Evolutionary conservation across 1,140 invertebrate genomes (phyloP), one percentile per base, ranked within the genome.

Genomic region (Orchesella cincta): DNA sequence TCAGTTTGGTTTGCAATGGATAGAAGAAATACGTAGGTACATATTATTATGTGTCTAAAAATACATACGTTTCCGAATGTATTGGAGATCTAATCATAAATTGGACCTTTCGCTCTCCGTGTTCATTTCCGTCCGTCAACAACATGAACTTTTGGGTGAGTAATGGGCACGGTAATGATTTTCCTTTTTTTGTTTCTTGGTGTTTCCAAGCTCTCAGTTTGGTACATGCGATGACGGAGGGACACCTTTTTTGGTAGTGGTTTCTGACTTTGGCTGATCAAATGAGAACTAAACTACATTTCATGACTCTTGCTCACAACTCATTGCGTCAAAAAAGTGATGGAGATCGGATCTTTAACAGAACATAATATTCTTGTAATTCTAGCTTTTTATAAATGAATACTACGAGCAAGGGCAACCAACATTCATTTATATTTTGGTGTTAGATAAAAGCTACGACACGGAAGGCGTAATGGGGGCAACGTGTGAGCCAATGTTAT

Each of bases 91-190:
- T 29, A 67, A 67, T 67, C 62, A 67, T 31, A 67, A 29, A 8
- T 5, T 33, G 62, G 33, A 67, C 62, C 31, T 67, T 67, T 67
- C 62, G 31, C 33, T 67, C 62, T n/a, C 33, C 62, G 33, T 67
- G 62, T 67, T 67, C 62, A 67, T 67, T 67, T 67, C 62, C 62
- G 62, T 67, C 62, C 62, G 62, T 67, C 62, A 67, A 33, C 62
- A 67, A 67, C 62, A 67, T 29, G 62, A 67, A 26, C 33, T 67
- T 67, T 23, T 8, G 62, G 8, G 54, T 67, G 62, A 67, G 26
- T 67, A 29, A 67, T 29, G 31, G 62, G 62, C 31, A 23, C 29
- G 62, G 26, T 67, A 67, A 67, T 67, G 62, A 67, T 67, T 67
- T 67, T 67, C 23, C 33, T 67, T 23, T 8, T 46, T 20, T 46